Evolutionary conservation across 2,888 invertebrate genomes (phyloP).

Genomic region (Meghimatium bilineatum): DNA sequence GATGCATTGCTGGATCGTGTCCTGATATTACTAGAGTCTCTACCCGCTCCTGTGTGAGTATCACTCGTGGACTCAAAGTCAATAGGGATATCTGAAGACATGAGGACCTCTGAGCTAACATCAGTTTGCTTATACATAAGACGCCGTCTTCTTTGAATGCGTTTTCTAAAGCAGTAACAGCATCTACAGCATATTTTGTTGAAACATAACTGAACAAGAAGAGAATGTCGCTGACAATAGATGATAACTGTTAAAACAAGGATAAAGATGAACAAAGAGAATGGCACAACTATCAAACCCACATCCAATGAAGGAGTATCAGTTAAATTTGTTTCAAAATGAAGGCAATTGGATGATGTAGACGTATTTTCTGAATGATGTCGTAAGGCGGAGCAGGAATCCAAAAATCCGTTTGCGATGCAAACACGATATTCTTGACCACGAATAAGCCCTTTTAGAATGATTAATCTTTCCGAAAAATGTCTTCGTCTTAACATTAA

Average conservation of each 20-base stretch:
- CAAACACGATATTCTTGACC: slow-evolving; percentile 42
- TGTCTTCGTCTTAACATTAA: background rate
- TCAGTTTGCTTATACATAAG: slow-evolving; percentile 14
- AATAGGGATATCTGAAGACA: background rate
- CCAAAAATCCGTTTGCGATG: slow-evolving; percentile 50
- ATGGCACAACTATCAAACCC: slow-evolving; percentile 8
- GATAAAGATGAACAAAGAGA: slow-evolving; percentile 5
- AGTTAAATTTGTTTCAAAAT: slow-evolving; percentile 8
- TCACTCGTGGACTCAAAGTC: slow-evolving; percentile 5
- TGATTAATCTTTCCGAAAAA: background rate
- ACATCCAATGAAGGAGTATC: slow-evolving; percentile 12
- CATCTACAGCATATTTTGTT: slow-evolving; percentile 21
- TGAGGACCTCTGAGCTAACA: background rate
- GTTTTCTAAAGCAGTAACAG: slow-evolving; percentile 24
- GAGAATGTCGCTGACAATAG: slow-evolving; percentile 17
- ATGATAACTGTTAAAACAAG: background rate
- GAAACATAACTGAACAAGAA: slow-evolving; percentile 15
- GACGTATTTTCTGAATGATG: background rate
- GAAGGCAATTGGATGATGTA: slow-evolving; percentile 7
- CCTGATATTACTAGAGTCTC: background rate
- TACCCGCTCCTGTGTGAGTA: background rate
- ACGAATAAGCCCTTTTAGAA: background rate
- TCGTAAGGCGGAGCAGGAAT: slow-evolving; percentile 41
- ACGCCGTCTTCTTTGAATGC: background rate
- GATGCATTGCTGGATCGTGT: slow-evolving; percentile 22